phyloP scores from a whole-genome alignment of 2,888 invertebrate genomes.

The Polyploca ridens region DNA sequence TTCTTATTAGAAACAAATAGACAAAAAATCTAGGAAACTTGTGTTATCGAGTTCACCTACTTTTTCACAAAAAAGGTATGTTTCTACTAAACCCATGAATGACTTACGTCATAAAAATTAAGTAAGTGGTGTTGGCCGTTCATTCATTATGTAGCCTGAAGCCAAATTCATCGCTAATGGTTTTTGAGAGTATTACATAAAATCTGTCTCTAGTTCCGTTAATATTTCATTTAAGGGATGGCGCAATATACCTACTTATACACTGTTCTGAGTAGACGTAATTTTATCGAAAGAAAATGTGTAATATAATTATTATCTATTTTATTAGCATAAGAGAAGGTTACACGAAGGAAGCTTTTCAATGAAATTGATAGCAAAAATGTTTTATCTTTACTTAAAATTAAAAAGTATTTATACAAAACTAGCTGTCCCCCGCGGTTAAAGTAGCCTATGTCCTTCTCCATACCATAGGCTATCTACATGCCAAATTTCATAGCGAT shows the following conservation, averaged over 20 bases:
- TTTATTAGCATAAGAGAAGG: neutral
- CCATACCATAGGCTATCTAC: no score
- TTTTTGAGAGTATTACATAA: conserved; percentile 25
- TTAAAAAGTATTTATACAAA: no score
- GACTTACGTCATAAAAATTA: conserved; percentile 29
- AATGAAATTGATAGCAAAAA: no score
- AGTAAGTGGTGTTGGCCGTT: conserved; percentile 22
- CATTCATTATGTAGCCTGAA: conserved; percentile 20
- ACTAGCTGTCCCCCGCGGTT: no score
- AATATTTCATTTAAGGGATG: conserved; percentile 1
- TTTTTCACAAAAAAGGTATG: neutral
- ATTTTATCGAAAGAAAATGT: neutral
- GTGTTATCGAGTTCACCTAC: neutral
- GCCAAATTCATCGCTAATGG: conserved; percentile 28
- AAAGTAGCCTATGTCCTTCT: no score
- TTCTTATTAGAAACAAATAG: no score
- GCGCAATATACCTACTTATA: neutral
- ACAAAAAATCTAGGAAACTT: no score
- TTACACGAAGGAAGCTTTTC: no score
- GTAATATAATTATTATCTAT: neutral
- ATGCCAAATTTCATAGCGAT: no score
- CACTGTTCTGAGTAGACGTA: neutral
- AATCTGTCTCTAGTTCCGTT: conserved; percentile 24
- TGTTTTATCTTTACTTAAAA: no score
- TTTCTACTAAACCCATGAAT: conserved; percentile 26